Base-by-base conservation (phyloP, 2,888 invertebrate species). In the Apocheima hispidaria region DNA sequence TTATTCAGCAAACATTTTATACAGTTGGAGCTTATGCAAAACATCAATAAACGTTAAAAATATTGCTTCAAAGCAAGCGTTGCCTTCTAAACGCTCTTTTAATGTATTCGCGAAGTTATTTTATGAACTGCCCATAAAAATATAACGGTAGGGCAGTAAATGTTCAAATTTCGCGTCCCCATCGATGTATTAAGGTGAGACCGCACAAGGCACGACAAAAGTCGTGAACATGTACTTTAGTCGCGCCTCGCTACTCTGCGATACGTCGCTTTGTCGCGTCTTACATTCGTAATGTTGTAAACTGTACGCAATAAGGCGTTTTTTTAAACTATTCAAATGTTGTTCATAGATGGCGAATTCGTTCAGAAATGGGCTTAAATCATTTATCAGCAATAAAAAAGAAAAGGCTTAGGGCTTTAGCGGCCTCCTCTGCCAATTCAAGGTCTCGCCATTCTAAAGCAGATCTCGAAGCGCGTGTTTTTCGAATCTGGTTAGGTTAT, bases 51-150 rank as follows among this genome's bases (percentile, higher is more conserved):
- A 86, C 82, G 83, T 87, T 83, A 82, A 88, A 86, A 87, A 88
- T 87, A 87, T 86, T 83, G 80, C 82, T 78, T 64, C 71, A 77
- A 78, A 83, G 82, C 80, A 82, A 84, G 81, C 84, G 84, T 79
- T 73, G 74, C 71, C 71, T 72, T 69, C 67, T 77, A 81, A 82
- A 84, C 83, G 83, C 70, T 79, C 78, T 77, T 78, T 81, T 87
- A 87, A 90, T 89, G 84, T 89, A 87, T 88, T 86, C 83, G 72
- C 75, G 70, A 90, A 88, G 86, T 88, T 87, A 86, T 87, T 90
- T 90, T 87, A 90, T 85, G 86, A 83, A 83, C 81, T 82, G 79
- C 82, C 87, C 83, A 88, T 90, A 90, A 91, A 91, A 92, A 88
- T 86, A 86, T 88, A 86, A 89, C 83, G 80, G 40, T 46, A 82